phyloP scores from a whole-genome alignment of 2,797 vertebrate genomes.

The Amazonetta brasiliensis region DNA sequence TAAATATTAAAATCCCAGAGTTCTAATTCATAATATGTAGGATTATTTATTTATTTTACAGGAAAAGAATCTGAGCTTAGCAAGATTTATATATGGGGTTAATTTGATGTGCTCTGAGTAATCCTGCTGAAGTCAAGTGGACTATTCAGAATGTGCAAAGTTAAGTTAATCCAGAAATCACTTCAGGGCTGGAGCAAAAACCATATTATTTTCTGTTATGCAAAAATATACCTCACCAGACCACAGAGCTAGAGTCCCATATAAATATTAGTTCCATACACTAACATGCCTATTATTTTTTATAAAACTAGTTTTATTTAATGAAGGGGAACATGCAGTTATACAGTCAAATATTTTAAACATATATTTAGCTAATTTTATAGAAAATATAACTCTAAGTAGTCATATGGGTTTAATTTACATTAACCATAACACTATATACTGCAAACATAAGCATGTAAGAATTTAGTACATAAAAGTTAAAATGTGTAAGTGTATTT shows the following conservation, averaged over 20 bases:
- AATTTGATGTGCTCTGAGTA: background rate
- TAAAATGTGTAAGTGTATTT: background rate
- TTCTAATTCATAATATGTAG: background rate
- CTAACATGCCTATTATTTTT: background rate
- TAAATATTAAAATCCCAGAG: background rate
- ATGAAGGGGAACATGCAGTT: background rate
- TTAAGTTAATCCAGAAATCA: background rate
- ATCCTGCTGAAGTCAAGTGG: background rate
- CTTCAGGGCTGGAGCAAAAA: background rate
- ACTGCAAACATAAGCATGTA: background rate
- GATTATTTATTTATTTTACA: background rate
- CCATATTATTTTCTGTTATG: background rate
- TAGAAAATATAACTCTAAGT: background rate
- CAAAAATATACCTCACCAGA: background rate
- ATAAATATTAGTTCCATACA: background rate
- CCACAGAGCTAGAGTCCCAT: background rate
- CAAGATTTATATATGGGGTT: background rate
- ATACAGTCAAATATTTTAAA: background rate
- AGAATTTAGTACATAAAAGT: background rate
- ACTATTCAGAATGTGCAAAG: background rate
- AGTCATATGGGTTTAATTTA: background rate
- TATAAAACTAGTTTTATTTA: background rate
- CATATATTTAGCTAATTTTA: background rate
- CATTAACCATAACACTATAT: background rate
- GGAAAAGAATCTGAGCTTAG: background rate